Base-by-base conservation (phyloP, 2,888 invertebrate species). In the Beris morrisii region DNA sequence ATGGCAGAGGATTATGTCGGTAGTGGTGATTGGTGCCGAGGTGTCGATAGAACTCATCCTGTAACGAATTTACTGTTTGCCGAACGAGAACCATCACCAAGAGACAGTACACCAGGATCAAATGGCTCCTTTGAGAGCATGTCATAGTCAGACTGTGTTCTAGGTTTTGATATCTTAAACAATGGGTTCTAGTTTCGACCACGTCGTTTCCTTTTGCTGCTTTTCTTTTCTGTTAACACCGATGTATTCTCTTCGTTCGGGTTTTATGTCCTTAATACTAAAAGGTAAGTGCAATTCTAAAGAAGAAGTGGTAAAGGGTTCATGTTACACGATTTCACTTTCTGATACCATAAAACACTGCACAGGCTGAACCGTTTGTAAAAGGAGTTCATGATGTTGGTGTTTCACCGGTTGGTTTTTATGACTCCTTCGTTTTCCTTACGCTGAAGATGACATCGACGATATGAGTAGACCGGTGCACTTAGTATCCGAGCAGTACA, bases 241-340 rank as follows among this genome's bases (percentile, higher is more conserved):
- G 38, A 38, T 38, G 38, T 38, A 9, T 38, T 38, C 9, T 38
- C 38, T 9, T 38, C 38, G 38, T 9, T 38, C 38, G 38, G 38
- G 38, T 38, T 54, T 22, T 30, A 30, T 52, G 61, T 61, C 61
- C 61, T 50, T 15, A 61, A 50, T 52, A 52, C 13, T 43, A 59
- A 59, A 53, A 53, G 30, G 45, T 61, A 11, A 22, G 32, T 52
- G 52, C 61, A 50, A 38, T 61, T 52, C 52, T 52, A 61, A 12
- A 61, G 61, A 61, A 31, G 38, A 61, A 30, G 32, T 46, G 56
- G 61, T 38, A 61, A 61, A 50, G 61, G 61, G 61, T 61, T 61
- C 61, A 61, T 52, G 50, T 61, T 50, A 61, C 61, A 61, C 61
- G 61, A 61, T 61, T 61, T 61, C 61, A 61, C 61, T 61, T 61